Base-by-base conservation (phyloP, 1,140 invertebrate species). In the Meteorus sp. region DNA sequence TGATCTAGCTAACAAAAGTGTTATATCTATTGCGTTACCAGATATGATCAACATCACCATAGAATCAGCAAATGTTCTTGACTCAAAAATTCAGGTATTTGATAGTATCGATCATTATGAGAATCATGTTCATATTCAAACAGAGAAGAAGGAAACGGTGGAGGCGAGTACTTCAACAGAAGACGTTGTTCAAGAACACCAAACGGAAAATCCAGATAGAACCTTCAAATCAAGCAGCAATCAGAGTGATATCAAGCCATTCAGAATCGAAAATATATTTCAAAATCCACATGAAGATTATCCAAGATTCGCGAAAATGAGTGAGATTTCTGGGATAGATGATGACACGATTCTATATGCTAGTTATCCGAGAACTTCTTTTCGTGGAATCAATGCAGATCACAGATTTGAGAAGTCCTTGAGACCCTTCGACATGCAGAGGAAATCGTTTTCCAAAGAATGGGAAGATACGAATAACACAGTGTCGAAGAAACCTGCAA, bases 21-120 rank as follows among this genome's bases (percentile, higher is more conserved):
- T 71, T 2, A 73, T 76, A 22, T 75, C 71, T 0, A 77, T 78
- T 51, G 72, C 67, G 0, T 27, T 78, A 22, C 72, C 75, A 1
- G 72, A 78, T 29, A 68, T 70, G 45, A 60, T 78, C 8, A 73
- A 60, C 13, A 76, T 78, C 31, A 75, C 70, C 3, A 71, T 78
- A 4, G 74, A 77, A 25, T 73, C 71, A 0, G 52, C 68, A 0
- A 71, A 63, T 23, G 35, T 39, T 9, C 37, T 75, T 8, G 75
- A 76, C 8, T 75, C 75, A 0, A 75, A 57, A 33, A 71, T 78
- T 7, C 60, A 65, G 0, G 58, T 76, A 0, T 48, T 62, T 6
- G 72, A 72, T n/a, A 59, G 60, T 23, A 43, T 57, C 9, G 65
- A 70, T 6, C 5, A 6, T 15, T 9, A 50, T 25, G 8, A 23